phyloP scores from a whole-genome alignment of 37 sponge, comb jelly and placozoan species.

The Petrosia ficiformis region DNA sequence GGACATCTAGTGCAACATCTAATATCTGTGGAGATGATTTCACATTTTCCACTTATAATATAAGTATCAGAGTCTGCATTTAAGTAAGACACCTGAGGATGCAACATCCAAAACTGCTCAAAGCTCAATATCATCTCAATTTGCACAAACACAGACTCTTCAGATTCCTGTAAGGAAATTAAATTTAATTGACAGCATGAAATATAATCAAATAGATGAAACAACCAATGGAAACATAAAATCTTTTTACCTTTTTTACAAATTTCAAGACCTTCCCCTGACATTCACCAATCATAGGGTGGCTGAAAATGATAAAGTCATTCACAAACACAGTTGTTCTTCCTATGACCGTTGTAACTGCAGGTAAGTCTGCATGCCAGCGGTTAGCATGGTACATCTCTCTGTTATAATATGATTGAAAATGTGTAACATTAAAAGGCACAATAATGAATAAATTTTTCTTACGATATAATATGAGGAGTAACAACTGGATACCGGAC shows the following conservation, averaged over 20 bases:
- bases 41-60: background rate
- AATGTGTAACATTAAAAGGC: no score
- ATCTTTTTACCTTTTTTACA: background rate
- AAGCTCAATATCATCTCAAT: background rate
- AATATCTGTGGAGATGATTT: background rate
- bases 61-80: background rate
- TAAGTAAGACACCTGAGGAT: background rate
- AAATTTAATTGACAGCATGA: no score
- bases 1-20: background rate
- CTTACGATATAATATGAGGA: background rate
- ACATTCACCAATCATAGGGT: background rate
- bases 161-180: background rate
- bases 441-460: background rate
- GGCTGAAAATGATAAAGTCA: background rate
- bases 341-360: background rate
- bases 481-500: background rate
- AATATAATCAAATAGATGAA: background rate
- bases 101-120: background rate
- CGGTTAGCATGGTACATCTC: slow-evolving; percentile 1
- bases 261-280: background rate
- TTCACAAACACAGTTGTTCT: background rate
- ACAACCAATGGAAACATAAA: background rate
- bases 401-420: background rate
- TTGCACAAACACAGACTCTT: background rate
- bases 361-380: background rate